Percentiles rank a stretch among this genome's conserved stretches.
Evolutionary conservation across 2,797 vertebrate species (phyloP).

Genomic region (Gouania willdenowi): DNA sequence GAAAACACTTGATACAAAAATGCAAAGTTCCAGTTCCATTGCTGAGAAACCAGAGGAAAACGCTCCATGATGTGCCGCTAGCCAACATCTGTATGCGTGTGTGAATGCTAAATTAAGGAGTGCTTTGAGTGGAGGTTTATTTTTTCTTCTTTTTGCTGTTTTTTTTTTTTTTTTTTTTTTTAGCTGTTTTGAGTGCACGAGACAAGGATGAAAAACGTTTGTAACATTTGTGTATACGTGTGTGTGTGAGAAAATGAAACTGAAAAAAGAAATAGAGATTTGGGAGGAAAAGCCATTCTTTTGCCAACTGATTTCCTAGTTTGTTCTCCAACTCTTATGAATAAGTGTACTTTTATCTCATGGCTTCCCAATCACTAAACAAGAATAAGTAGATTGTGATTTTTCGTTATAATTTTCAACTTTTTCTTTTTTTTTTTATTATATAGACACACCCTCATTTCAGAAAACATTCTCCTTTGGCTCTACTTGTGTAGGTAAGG

Average conservation of each 20-base stretch:
- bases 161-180: constrained; percentile 59
- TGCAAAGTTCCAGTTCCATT: constrained; percentile 71
- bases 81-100: constrained; percentile 84
- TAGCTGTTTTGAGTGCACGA: constrained; percentile 68
- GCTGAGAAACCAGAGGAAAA: constrained; percentile 62
- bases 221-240: constrained; percentile 36
- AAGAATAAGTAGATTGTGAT: too few relatives aligned
- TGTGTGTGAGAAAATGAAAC: constrained; percentile 25
- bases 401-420: too few relatives aligned
- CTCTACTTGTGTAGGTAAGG: too few relatives aligned
- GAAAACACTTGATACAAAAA: constrained; percentile 67
- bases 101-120: constrained; percentile 88
- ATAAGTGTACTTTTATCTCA: too few relatives aligned
- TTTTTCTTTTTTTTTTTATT: constrained; percentile 13
- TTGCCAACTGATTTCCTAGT: constrained; percentile 88
- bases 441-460: neutral
- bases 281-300: constrained; percentile 87
- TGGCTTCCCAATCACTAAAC: too few relatives aligned
- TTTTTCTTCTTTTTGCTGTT: constrained; percentile 47
- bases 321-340: constrained; percentile 73
- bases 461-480: constrained; percentile 33
- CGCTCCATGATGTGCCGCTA: constrained; percentile 65
- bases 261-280: constrained; percentile 64
- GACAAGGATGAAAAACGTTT: constrained; percentile 53
- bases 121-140: constrained; percentile 73